Base-by-base conservation (phyloP, 2,888 invertebrate genomes). In the Eupithecia inturbata region DNA sequence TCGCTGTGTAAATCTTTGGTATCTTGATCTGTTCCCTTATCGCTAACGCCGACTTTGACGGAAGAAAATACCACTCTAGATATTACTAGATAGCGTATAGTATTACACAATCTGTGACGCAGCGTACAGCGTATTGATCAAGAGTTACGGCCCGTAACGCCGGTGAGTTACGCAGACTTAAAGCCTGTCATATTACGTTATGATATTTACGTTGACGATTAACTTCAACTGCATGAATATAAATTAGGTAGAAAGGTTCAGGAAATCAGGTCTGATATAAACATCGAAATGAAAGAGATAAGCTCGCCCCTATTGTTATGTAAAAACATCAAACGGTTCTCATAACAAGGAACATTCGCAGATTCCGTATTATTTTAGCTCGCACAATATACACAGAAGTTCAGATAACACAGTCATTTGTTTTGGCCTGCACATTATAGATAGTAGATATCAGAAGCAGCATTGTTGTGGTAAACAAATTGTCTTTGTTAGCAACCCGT, bases 361-460 rank as follows among this genome's bases (percentile, higher is more conserved):
- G 66, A 39, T 14, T 39, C 79, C 72, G 81, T 83, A 57, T 83
- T 84, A 84, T 85, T 85, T 85, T 83, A 36, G 22, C 22, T 26
- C 6, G n/a, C 22, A 85, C 80, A 75, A 68, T 45, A 45, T 19
- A 63, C 19, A 33, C 4, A 36, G n/a, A 7, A 1, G n/a, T 7
- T 19, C 16, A 31, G 45, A 45, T 45, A 62, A 33, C 31, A 31
- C 31, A 31, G 28, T 62, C 16, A 62, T 62, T 49, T 49, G n/a
- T 49, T 49, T 19, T n/a, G 19, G 49, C 49, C n/a, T 49, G 49
- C n/a, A 49, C 49, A 49, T n/a, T 49, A 49, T 49, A n/a, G 49
- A 19, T 45, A 16, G 3, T 16, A 45, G 45, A 19, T 49, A n/a
- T 3, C 9, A 49, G 49, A 9, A 49, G 10, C 22, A 49, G n/a